These are phyloP conservation scores for Tineola bisselliella DNA, from an alignment of 2,888 invertebrate species.

Conservation along the genomic window DNA sequence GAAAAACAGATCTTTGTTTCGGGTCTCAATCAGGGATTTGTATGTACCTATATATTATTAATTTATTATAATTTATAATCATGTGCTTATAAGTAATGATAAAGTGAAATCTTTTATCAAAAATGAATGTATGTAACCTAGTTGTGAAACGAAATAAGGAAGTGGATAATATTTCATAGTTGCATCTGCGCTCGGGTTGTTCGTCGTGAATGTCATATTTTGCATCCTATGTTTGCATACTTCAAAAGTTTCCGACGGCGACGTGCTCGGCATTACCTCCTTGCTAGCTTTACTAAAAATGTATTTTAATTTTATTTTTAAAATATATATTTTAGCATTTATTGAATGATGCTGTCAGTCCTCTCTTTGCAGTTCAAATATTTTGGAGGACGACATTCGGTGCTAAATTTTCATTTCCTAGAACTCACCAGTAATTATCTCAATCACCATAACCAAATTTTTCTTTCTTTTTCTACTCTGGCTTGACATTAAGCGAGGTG, in stretches of 20 bases:
- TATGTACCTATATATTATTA: too few relatives aligned
- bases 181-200: slow-evolving; percentile 11
- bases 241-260: background rate
- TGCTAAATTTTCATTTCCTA: too few relatives aligned
- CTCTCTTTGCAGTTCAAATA: too few relatives aligned
- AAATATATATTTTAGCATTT: background rate
- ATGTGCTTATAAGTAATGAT: too few relatives aligned
- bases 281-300: background rate
- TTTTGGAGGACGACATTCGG: too few relatives aligned
- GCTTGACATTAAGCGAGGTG: too few relatives aligned
- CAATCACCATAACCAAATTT: too few relatives aligned
- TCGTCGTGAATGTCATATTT: slow-evolving; percentile 10
- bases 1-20: too few relatives aligned
- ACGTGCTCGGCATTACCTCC: slow-evolving; percentile 4
- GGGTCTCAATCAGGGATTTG: too few relatives aligned
- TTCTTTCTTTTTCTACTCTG: too few relatives aligned
- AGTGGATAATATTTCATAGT: slow-evolving; percentile 7
- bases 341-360: background rate
- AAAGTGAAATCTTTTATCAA: background rate
- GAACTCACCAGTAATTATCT: too few relatives aligned
- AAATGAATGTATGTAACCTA: slow-evolving; percentile 4
- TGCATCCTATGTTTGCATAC: slow-evolving; percentile 10
- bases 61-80: too few relatives aligned
- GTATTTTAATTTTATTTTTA: background rate
- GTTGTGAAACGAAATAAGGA: background rate